Conservation (phyloP, 2,113 vertebrate genomes). For the Microtus ochrogaster region DNA sequence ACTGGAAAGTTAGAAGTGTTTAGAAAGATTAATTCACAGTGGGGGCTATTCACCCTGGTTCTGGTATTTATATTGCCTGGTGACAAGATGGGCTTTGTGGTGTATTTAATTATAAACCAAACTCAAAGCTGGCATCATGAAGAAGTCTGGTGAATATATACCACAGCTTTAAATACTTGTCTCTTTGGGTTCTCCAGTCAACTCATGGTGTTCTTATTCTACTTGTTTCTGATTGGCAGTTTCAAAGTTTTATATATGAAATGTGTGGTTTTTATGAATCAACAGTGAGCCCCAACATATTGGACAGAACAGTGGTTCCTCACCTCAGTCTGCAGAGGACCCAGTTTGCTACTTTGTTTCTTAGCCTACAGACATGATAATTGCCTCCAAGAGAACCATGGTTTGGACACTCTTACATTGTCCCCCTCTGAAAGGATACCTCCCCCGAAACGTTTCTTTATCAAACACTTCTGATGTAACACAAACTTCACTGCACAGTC, state of each 20-base stretch:
- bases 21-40: conserved; percentile 62
- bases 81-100: conserved; percentile 19
- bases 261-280: conserved; percentile 56
- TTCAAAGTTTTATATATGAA: conserved; percentile 59
- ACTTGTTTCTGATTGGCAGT: conserved; percentile 68
- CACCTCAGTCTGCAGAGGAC: conserved; percentile 30
- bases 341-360: not conserved
- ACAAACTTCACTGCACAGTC: conserved; percentile 51
- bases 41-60: conserved; percentile 64
- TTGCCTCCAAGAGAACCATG: not conserved
- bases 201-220: not conserved
- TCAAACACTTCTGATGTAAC: conserved; percentile 17
- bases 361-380: conserved; percentile 19
- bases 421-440: conserved; percentile 21
- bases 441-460: not conserved
- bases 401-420: not conserved
- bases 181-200: conserved; percentile 41
- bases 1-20: conserved; percentile 16
- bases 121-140: conserved; percentile 18
- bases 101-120: conserved; percentile 29
- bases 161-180: not conserved
- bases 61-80: conserved; percentile 41
- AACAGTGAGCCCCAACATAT: conserved; percentile 65
- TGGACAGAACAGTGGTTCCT: conserved; percentile 71
- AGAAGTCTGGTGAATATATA: conserved; percentile 32